These are phyloP conservation scores for Cossypha dichroa DNA, from an alignment of 2,797 vertebrate species.

Conservation along the genomic window DNA sequence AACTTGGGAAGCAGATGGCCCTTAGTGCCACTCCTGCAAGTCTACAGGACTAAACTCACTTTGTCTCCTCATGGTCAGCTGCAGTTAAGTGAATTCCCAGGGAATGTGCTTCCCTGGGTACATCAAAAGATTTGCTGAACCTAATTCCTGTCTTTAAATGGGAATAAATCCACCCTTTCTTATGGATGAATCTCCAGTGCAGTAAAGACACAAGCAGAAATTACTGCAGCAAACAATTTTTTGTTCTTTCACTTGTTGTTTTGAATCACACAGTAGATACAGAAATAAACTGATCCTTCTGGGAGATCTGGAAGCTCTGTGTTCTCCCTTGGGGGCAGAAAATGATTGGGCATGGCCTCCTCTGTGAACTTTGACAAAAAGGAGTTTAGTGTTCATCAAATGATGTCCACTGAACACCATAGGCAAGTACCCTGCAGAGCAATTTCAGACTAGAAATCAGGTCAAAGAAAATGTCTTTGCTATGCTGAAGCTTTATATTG, in stretches of 20 bases:
- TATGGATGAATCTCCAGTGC: background rate
- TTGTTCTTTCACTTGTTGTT: background rate
- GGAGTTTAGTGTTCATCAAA: background rate
- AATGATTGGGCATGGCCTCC: background rate
- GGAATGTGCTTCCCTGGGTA: background rate
- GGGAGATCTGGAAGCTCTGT: background rate
- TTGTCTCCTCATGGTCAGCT: fast-evolving
- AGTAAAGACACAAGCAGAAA: fast-evolving
- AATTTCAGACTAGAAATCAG: background rate
- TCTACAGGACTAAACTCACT: background rate
- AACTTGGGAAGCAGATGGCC: background rate
- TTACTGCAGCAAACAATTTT: background rate
- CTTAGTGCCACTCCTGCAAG: background rate
- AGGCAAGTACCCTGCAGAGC: background rate
- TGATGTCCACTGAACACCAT: background rate
- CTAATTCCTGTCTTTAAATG: background rate
- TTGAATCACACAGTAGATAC: background rate
- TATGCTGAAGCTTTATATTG: background rate
- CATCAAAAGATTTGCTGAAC: background rate
- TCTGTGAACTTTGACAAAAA: background rate
- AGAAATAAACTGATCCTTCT: background rate
- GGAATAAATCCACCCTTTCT: background rate
- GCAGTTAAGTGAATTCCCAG: background rate
- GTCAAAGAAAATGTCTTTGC: background rate
- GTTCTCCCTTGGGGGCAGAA: background rate